Evolutionary conservation across 2,888 invertebrate species (phyloP).

Genomic region (Cerastis rubricosa): DNA sequence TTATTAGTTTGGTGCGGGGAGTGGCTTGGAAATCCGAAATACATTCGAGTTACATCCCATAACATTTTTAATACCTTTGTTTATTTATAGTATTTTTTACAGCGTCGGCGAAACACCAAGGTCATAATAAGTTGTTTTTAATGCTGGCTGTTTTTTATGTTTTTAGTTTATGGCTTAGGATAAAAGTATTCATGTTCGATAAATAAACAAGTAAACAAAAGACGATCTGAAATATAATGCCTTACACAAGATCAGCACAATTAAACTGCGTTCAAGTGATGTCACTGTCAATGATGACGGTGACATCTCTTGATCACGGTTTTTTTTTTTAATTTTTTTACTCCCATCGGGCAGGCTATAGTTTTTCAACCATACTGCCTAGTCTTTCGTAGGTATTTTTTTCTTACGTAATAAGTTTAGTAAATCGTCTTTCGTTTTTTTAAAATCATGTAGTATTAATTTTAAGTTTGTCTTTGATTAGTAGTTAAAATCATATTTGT

Average conservation of each 20-base stretch:
- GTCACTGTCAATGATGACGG: neutral
- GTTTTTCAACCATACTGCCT: no score
- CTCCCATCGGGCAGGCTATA: no score
- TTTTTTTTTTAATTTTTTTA: no score
- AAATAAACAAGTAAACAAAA: neutral
- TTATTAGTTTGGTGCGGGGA: conserved; percentile 35
- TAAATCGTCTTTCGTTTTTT: no score
- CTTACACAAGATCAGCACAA: neutral
- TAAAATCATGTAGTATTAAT: no score
- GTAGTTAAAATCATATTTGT: no score
- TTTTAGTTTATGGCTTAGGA: conserved; percentile 7
- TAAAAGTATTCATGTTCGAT: neutral
- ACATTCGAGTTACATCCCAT: conserved; percentile 49
- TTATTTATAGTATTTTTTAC: conserved; percentile 55
- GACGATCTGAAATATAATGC: neutral
- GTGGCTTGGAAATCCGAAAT: conserved; percentile 27
- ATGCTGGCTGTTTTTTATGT: conserved; percentile 13
- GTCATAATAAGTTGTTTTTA: conserved; percentile 35
- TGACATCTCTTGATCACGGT: neutral
- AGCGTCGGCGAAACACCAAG: conserved; percentile 34
- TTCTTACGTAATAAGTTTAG: no score
- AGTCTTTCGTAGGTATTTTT: no score
- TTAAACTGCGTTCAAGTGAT: neutral
- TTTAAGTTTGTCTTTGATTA: no score
- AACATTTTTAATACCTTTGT: conserved; percentile 47